Evolutionary conservation across 2,113 vertebrate species (phyloP).

Genomic region (Rhabdomys dilectus): DNA sequence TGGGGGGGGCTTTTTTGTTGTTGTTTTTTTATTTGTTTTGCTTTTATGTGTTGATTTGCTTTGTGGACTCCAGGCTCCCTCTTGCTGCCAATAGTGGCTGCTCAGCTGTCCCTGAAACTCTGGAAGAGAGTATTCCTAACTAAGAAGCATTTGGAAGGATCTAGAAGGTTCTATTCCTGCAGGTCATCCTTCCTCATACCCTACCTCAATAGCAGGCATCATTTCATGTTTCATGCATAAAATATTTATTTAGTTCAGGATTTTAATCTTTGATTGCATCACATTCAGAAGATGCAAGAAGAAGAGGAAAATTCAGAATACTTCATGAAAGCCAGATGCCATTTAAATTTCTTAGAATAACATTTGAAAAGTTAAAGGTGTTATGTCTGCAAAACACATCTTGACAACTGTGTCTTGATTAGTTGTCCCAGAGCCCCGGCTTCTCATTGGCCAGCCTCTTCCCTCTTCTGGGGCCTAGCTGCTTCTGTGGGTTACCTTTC

Average conservation of each 20-base stretch:
- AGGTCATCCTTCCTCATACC: neutral
- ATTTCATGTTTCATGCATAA: neutral
- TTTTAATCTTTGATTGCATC: neutral
- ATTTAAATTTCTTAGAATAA: neutral
- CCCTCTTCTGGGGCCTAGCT: neutral
- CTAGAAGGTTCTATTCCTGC: neutral
- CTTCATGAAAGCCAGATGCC: neutral
- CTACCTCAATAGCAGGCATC: neutral
- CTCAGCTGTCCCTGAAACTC: neutral
- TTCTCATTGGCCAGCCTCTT: neutral
- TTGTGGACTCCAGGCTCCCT: constrained; percentile 46
- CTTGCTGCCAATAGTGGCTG: constrained; percentile 20
- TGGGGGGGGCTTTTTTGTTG: neutral
- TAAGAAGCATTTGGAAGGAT: neutral
- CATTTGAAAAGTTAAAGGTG: neutral
- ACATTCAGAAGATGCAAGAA: neutral
- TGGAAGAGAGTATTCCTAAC: neutral
- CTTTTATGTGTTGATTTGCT: neutral
- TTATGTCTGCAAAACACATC: neutral
- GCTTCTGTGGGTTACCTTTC: neutral
- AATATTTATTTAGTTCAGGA: neutral
- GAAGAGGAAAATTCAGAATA: neutral
- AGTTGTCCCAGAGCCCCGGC: neutral
- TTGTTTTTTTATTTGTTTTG: neutral
- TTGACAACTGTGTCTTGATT: neutral